Evolutionary conservation across 2,888 invertebrate genomes (phyloP).

Genomic region (Druceiella hillmani): DNA sequence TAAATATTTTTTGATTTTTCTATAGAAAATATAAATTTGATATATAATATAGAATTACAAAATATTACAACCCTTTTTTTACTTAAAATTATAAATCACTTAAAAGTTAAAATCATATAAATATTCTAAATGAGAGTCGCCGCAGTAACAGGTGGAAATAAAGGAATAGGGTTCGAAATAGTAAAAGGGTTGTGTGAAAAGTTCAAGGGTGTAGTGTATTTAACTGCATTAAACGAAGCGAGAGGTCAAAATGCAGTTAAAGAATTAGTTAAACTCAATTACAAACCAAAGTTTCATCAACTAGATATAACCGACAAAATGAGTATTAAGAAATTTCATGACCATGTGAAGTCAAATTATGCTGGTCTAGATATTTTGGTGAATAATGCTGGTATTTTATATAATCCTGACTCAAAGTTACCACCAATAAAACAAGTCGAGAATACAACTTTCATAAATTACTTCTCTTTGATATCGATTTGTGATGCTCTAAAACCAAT

Average conservation of each 20-base stretch:
- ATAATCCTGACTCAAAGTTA: slow-evolving; percentile 55
- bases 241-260: slow-evolving; percentile 58
- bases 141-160: slow-evolving; percentile 45
- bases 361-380: slow-evolving; percentile 68
- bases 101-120: too few species aligned
- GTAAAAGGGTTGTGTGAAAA: slow-evolving; percentile 57
- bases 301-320: slow-evolving; percentile 61
- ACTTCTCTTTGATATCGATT: slow-evolving; percentile 57
- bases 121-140: slow-evolving; percentile 52
- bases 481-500: slow-evolving; percentile 67
- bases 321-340: slow-evolving; percentile 56
- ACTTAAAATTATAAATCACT: too few species aligned
- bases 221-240: slow-evolving; percentile 62
- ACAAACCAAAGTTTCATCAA: slow-evolving; percentile 59
- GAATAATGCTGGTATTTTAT: slow-evolving; percentile 72
- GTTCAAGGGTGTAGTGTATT: slow-evolving; percentile 65
- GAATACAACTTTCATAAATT: slow-evolving; percentile 65
- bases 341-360: slow-evolving; percentile 54
- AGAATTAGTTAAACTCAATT: slow-evolving; percentile 52
- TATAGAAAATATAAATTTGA: too few species aligned
- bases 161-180: slow-evolving; percentile 46
- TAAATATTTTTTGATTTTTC: too few species aligned
- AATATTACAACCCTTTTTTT: too few species aligned
- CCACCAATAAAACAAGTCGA: slow-evolving; percentile 67
- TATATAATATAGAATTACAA: too few species aligned